These are phyloP conservation scores for Zosterops hypoxanthus DNA, from an alignment of 2,113 vertebrate genomes.

Conservation along the genomic window DNA sequence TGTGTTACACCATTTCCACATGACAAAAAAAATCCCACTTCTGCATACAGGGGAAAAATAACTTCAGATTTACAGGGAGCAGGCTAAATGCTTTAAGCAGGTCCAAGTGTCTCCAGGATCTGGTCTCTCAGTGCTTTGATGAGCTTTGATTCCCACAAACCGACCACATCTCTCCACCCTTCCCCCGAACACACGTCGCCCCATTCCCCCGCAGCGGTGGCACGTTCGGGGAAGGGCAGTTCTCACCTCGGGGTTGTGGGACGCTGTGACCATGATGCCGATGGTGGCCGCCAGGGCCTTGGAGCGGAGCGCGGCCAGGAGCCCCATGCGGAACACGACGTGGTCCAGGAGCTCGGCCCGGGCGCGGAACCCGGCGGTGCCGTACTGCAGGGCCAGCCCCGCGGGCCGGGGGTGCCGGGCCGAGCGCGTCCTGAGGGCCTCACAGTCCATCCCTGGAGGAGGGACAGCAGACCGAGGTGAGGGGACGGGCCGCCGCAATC, in stretches of 20 bases:
- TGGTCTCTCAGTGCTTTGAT: fast-evolving
- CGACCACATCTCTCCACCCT: background rate
- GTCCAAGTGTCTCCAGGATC: background rate
- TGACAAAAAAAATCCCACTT: fast-evolving
- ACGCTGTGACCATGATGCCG: constrained; percentile 95
- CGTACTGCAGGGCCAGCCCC: constrained; percentile 86
- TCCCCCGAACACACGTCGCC: background rate
- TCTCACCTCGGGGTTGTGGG: constrained; percentile 94
- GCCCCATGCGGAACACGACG: constrained; percentile 93
- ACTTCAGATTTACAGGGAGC: background rate
- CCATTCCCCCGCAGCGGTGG: fast-evolving
- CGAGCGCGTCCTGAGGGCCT: constrained; percentile 75
- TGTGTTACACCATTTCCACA: background rate
- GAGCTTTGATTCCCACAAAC: background rate
- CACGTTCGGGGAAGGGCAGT: background rate
- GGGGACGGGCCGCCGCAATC: fast-evolving
- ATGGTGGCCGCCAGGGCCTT: constrained; percentile 83
- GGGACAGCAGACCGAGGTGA: background rate
- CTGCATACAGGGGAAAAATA: background rate
- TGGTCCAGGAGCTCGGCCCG: constrained; percentile 85
- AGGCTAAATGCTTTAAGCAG: background rate
- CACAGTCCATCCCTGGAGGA: constrained; percentile 70
- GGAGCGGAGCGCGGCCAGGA: constrained; percentile 87
- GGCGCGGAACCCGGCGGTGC: constrained; percentile 90
- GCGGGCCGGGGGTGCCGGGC: constrained; percentile 78